Percentiles rank a stretch among this genome's conserved stretches.
Conservation (phyloP, 2,113 vertebrate genomes). For the Melanerpes formicivorus region DNA sequence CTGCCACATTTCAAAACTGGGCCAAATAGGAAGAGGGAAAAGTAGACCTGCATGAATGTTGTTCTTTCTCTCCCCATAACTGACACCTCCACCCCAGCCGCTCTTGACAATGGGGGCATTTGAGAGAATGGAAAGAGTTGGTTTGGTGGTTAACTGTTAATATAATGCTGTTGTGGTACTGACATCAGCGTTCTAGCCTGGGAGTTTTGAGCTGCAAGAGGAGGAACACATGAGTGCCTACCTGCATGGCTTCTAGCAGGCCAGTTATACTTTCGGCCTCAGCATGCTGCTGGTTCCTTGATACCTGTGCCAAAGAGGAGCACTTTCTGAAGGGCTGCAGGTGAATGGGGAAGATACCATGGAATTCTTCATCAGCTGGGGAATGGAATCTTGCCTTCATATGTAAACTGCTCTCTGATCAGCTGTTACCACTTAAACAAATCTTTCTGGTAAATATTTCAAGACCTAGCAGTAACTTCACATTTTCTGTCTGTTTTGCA, state of each 20-base stretch:
- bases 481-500: neutral
- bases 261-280: neutral
- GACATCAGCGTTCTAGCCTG: neutral
- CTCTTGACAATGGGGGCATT: neutral
- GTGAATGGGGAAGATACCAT: neutral
- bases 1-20: neutral
- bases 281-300: neutral
- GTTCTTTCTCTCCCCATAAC: accelerated
- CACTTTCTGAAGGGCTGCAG: neutral
- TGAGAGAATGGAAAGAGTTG: neutral
- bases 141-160: neutral
- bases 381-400: neutral
- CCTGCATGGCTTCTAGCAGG: neutral
- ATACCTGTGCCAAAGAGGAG: neutral
- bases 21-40: neutral
- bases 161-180: neutral
- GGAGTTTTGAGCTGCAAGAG: neutral
- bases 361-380: neutral
- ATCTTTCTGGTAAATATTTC: neutral
- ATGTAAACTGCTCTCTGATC: neutral
- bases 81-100: neutral
- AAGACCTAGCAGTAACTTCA: neutral
- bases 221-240: neutral
- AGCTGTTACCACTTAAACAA: neutral
- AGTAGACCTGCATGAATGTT: neutral